Evolutionary conservation across 2,888 invertebrate genomes (phyloP).

Genomic region (Heliconius erato): DNA sequence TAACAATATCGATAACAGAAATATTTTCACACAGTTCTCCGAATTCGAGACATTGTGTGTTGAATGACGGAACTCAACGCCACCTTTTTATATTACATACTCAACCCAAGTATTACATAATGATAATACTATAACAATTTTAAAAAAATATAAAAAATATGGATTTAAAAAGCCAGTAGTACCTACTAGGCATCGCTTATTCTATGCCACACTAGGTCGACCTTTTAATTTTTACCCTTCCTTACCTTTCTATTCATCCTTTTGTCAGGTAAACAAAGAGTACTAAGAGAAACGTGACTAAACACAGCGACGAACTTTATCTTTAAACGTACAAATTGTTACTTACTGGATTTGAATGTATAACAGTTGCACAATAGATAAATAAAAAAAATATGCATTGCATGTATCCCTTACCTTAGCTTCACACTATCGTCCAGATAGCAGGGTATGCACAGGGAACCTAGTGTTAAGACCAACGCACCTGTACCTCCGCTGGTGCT

Average conservation of each 20-base stretch:
- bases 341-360: background rate
- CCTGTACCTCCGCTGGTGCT: no score
- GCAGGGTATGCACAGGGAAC: no score
- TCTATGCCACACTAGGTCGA: background rate
- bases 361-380: background rate
- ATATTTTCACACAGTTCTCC: background rate
- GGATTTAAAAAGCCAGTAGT: background rate
- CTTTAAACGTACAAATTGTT: background rate
- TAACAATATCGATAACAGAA: background rate
- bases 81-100: background rate
- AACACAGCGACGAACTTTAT: background rate
- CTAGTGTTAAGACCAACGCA: no score
- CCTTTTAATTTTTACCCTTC: background rate
- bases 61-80: background rate
- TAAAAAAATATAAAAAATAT: background rate
- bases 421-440: no score
- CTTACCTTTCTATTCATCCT: constrained; percentile 4
- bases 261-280: constrained; percentile 1
- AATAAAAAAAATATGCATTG: background rate
- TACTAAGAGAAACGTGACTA: background rate
- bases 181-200: background rate
- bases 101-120: no score
- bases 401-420: background rate
- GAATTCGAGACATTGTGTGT: background rate
- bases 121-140: background rate